phyloP scores from a whole-genome alignment of 2,888 invertebrate genomes.

The Platycheirus albimanus region DNA sequence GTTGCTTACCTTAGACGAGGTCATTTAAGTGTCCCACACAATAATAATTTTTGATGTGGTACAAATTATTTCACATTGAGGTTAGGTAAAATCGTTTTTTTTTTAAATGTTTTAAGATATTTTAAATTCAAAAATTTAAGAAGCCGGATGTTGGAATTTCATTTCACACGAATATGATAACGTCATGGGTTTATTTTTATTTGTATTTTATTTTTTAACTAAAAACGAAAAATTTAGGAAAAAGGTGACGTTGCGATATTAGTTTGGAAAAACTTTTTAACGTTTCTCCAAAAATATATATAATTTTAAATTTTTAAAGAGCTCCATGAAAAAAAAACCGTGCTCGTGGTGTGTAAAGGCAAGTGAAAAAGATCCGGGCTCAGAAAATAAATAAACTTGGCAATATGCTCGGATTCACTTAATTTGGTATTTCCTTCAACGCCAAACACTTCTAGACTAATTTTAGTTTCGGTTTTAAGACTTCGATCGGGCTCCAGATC shows the following conservation, averaged over 20 bases:
- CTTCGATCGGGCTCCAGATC: conserved; percentile 80
- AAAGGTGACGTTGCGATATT: conserved; percentile 25
- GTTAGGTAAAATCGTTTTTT: conserved; percentile 9
- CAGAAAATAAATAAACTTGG: conserved; percentile 69
- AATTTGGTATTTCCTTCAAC: conserved; percentile 80
- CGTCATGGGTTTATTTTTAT: conserved; percentile 59
- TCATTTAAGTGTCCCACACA: conserved; percentile 35
- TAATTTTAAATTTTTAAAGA: conserved; percentile 9
- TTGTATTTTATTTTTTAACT: conserved; percentile 13
- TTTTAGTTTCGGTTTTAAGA: conserved; percentile 81
- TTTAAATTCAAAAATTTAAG: conserved; percentile 32
- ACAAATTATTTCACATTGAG: conserved; percentile 50
- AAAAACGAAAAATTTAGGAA: neutral
- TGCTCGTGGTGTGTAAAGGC: conserved; percentile 29
- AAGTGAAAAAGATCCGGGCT: conserved; percentile 59
- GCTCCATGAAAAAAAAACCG: conserved; percentile 31
- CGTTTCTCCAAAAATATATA: conserved; percentile 26
- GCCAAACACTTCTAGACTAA: conserved; percentile 83
- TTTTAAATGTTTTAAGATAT: too few species aligned
- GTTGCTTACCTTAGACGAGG: conserved; percentile 55
- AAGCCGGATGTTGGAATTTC: conserved; percentile 70
- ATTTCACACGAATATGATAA: conserved; percentile 52
- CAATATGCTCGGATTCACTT: conserved; percentile 75
- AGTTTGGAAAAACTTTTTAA: conserved; percentile 27
- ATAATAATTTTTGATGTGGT: neutral